Evolutionary conservation across 2,797 vertebrate genomes (phyloP).

Genomic region (Vireo griseus): DNA sequence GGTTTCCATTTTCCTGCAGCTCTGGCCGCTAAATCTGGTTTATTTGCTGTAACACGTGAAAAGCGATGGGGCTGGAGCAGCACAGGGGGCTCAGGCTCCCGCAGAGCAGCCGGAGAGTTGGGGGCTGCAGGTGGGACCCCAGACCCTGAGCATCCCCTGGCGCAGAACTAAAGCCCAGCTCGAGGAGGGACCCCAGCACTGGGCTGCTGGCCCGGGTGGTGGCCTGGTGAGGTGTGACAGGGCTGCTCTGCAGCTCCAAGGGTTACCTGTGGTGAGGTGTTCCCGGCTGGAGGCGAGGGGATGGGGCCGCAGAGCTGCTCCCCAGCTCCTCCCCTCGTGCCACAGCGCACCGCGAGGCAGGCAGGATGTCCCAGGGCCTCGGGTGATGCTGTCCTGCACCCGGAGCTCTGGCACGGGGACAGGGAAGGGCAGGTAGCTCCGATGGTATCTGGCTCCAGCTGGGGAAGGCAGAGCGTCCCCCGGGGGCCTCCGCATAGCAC

Average conservation of each 20-base stretch:
- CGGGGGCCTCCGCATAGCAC: neutral
- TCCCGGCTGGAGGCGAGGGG: neutral
- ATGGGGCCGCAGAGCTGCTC: neutral
- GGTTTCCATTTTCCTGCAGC: neutral
- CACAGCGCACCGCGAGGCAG: neutral
- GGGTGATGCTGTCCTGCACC: neutral
- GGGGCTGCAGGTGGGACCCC: accelerated
- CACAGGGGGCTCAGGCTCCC: no score
- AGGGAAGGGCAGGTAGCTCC: neutral
- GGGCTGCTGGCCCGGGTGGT: neutral
- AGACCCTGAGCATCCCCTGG: accelerated
- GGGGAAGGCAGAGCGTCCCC: neutral
- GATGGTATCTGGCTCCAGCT: conserved; percentile 1
- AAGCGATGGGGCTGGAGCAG: neutral
- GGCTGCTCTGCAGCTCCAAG: neutral
- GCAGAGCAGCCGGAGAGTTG: accelerated
- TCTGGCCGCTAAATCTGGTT: neutral
- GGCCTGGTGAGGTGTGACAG: neutral
- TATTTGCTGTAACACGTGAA: neutral
- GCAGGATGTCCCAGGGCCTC: neutral
- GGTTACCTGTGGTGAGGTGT: neutral
- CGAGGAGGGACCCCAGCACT: neutral
- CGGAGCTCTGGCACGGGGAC: neutral
- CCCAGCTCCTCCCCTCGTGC: neutral
- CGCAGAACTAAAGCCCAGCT: neutral